These are phyloP conservation scores for Caradrina clavipalpis DNA, from an alignment of 2,888 invertebrate species.

Conservation along the genomic window DNA sequence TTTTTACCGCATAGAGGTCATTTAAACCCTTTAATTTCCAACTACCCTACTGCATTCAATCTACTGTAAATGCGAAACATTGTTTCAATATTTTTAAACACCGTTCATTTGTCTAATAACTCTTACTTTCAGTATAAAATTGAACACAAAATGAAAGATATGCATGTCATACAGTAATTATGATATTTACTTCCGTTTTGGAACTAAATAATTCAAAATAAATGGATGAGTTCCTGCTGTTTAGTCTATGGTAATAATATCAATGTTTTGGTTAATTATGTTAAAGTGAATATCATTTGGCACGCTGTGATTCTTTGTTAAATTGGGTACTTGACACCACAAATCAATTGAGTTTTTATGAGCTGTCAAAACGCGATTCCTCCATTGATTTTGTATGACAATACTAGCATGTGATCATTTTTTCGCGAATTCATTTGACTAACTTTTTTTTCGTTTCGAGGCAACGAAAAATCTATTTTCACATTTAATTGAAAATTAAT, in stretches of 20 bases:
- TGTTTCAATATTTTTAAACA: slow-evolving; percentile 29
- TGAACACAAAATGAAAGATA: slow-evolving; percentile 62
- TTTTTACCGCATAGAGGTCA: slow-evolving; percentile 3
- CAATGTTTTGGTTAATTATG: slow-evolving; percentile 37
- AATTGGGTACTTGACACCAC: not conserved
- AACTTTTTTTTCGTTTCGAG: too few species aligned
- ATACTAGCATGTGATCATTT: too few species aligned
- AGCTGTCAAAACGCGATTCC: too few species aligned
- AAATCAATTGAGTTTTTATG: too few species aligned
- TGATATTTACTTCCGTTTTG: slow-evolving; percentile 7
- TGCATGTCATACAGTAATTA: slow-evolving; percentile 47
- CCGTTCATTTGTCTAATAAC: slow-evolving; percentile 17
- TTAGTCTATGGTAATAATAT: slow-evolving; percentile 34
- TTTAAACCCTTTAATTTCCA: slow-evolving; percentile 4
- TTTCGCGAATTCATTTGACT: too few species aligned
- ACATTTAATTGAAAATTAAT: too few species aligned
- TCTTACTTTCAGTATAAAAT: slow-evolving; percentile 28
- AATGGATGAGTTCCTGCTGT: slow-evolving; percentile 17
- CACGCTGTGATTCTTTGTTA: slow-evolving; percentile 41
- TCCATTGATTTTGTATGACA: too few species aligned
- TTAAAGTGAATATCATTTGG: slow-evolving; percentile 57
- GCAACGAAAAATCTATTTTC: too few species aligned
- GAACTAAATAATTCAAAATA: slow-evolving; percentile 15
- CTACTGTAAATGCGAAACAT: slow-evolving; percentile 52
- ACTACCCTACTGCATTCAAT: slow-evolving; percentile 32